Evolutionary conservation across 1,140 invertebrate species (phyloP).

Genomic region (Solen grandis): DNA sequence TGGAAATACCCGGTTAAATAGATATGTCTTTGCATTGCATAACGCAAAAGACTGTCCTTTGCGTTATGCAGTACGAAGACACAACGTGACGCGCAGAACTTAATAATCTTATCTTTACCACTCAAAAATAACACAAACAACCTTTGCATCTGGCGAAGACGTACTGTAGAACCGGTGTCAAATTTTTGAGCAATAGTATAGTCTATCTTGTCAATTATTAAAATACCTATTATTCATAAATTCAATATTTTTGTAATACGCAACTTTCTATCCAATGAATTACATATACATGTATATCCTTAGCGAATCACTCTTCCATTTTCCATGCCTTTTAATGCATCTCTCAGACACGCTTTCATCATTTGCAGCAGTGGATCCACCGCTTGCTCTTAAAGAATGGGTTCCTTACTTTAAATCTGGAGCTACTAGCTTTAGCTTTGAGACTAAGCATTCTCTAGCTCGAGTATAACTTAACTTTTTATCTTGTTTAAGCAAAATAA

Average conservation of each 20-base stretch:
- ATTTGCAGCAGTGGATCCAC: not conserved
- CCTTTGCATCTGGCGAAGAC: no score
- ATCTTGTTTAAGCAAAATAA: not conserved
- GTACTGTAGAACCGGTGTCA: no score
- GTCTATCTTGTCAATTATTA: no score
- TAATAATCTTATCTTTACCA: no score
- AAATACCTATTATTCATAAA: no score
- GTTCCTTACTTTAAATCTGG: constrained; percentile 10
- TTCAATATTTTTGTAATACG: not conserved
- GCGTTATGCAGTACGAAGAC: no score
- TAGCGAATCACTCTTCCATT: constrained; percentile 16
- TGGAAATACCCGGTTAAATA: no score
- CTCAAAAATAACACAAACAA: no score
- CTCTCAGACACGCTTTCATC: not conserved
- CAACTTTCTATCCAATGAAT: constrained; percentile 3
- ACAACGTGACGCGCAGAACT: no score
- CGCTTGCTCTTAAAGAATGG: constrained; percentile 6
- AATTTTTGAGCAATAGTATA: no score
- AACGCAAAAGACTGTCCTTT: no score
- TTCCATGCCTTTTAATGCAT: constrained; percentile 10
- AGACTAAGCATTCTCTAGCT: not conserved
- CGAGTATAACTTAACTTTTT: constrained; percentile 14
- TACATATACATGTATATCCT: constrained; percentile 7
- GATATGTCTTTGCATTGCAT: no score
- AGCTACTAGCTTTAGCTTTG: not conserved